phyloP scores from a whole-genome alignment of 1,140 invertebrate genomes.

The Palaemon carinicauda region DNA sequence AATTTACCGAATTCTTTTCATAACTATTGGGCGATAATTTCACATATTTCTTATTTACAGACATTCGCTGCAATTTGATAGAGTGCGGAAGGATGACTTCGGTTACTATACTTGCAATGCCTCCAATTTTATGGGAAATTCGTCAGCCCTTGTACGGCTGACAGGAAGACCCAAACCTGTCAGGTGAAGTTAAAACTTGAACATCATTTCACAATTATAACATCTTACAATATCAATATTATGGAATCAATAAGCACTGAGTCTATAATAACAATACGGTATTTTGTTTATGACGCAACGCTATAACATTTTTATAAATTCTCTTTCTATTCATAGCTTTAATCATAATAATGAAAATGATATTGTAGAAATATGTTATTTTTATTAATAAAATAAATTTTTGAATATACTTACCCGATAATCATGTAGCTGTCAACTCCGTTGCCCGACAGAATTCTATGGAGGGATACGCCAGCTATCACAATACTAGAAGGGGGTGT shows the following conservation, averaged over 20 bases:
- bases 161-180: slow-evolving; percentile 36
- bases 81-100: slow-evolving; percentile 21
- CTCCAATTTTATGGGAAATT: slow-evolving; percentile 38
- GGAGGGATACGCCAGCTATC: no score
- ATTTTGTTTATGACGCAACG: no score
- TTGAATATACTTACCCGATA: no score
- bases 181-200: not conserved
- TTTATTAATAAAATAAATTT: no score
- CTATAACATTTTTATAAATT: not conserved
- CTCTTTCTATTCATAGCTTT: not conserved
- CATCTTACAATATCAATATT: no score
- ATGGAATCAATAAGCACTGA: no score
- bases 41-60: not conserved
- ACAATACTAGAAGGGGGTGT: no score
- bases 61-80: slow-evolving; percentile 33
- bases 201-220: not conserved
- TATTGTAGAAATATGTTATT: no score
- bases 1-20: not conserved
- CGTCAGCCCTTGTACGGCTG: slow-evolving; percentile 13
- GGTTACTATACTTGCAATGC: slow-evolving; percentile 41
- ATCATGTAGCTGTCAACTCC: no score
- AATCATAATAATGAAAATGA: no score
- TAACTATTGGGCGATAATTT: not conserved
- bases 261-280: no score
- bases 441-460: no score